A percentile compares a stretch with the other conserved stretches of the same genome.
These are phyloP conservation scores for Manis pentadactyla DNA, from an alignment of 2,797 vertebrate species.

Conservation along the genomic window DNA sequence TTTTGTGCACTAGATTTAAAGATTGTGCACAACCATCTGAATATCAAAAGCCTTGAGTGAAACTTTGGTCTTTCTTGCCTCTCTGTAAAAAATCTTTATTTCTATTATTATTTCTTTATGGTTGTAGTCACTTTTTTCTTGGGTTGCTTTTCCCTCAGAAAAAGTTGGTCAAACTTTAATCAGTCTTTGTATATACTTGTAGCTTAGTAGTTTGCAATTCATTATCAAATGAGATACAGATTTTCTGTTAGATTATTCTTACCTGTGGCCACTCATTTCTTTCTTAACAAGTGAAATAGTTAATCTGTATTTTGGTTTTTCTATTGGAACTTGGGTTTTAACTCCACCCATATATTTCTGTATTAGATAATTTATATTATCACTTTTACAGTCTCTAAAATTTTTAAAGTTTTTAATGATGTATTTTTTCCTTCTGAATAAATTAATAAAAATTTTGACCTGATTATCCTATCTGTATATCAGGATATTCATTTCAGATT, in stretches of 20 bases:
- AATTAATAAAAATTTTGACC: conserved; percentile 2
- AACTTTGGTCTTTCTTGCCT: conserved; percentile 64
- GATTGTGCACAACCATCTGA: background rate
- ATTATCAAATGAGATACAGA: background rate
- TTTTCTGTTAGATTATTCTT: conserved; percentile 3
- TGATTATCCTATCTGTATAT: background rate
- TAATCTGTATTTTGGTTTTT: conserved; percentile 46
- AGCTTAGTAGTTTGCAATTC: background rate
- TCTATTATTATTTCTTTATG: conserved; percentile 42
- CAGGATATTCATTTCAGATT: conserved; percentile 1
- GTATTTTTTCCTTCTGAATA: background rate
- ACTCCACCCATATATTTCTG: background rate
- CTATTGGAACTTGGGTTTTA: conserved; percentile 20
- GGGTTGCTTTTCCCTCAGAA: background rate
- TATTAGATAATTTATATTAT: conserved; percentile 13
- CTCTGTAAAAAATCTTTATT: conserved; percentile 63
- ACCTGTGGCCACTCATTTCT: background rate
- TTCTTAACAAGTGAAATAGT: conserved; percentile 26
- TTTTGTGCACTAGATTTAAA: conserved; percentile 72
- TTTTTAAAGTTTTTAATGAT: background rate
- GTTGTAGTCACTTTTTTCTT: conserved; percentile 46
- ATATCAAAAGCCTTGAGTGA: conserved; percentile 63
- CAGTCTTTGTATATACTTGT: background rate
- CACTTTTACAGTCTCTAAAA: background rate
- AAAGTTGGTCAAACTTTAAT: conserved; percentile 7